These are phyloP conservation scores for Calameuta filiformis DNA, from an alignment of 2,888 invertebrate species.

Conservation along the genomic window DNA sequence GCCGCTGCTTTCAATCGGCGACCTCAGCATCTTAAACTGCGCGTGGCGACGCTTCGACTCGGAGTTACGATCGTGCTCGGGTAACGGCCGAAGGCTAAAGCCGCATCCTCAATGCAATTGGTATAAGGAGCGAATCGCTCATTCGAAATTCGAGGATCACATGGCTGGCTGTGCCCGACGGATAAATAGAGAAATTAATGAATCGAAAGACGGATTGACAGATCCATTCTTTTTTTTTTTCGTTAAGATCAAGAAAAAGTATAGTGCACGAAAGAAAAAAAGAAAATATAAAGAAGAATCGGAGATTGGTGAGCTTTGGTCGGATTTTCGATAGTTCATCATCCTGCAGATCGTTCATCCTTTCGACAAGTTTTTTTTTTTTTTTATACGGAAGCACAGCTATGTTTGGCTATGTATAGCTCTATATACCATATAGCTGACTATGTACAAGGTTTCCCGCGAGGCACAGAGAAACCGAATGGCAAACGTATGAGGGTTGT, in stretches of 20 bases:
- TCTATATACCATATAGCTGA: neutral
- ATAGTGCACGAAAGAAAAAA: neutral
- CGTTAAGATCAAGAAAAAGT: neutral
- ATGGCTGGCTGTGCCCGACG: neutral
- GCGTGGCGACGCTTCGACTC: neutral
- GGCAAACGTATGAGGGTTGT: conserved; percentile 13
- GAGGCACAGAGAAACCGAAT: neutral
- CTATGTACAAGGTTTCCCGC: conserved; percentile 4
- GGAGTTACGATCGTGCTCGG: neutral
- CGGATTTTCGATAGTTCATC: neutral
- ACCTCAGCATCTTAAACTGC: neutral
- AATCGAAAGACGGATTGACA: neutral
- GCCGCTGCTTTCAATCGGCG: neutral
- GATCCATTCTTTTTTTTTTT: neutral
- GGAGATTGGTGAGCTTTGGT: neutral
- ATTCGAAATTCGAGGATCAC: neutral
- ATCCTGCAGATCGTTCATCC: neutral
- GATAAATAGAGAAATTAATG: neutral
- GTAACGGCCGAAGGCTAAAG: neutral
- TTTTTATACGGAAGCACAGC: neutral
- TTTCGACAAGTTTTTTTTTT: neutral
- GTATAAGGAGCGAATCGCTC: neutral
- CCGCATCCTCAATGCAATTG: neutral
- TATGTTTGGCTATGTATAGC: neutral
- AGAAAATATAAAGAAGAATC: neutral